Base-by-base conservation (phyloP, 2,113 vertebrate species). In the Laticauda colubrina region DNA sequence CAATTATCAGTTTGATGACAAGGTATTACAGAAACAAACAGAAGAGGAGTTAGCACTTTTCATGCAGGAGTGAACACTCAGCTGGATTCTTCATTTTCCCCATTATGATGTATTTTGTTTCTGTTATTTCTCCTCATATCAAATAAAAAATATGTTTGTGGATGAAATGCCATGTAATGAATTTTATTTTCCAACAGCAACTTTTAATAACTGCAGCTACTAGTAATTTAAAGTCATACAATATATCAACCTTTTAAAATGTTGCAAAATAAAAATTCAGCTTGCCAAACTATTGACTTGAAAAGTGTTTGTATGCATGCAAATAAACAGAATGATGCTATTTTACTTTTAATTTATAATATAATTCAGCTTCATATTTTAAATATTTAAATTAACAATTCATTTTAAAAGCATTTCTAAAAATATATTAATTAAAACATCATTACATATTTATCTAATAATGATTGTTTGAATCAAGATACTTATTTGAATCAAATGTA, bases 1-100 rank as follows among this genome's bases (percentile, higher is more conserved):
- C 43, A 57, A n/a, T 89, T 89, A 89, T 53, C 56, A 85, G 8
- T 90, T 39, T 61, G 43, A 51, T 39, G 45, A 6, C 15, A 12
- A 54, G 48, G 55, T 64, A 56, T 93, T 86, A 90, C 29, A 61
- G 45, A 61, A 54, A 43, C 75, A 93, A 90, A 90, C 55, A 90
- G 18, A 48, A 39, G 51, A 20, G 55, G 29, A 61, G 85, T 45
- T 93, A 64, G 75, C 56, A 93, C 75, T 34, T 90, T 53, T 34
- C 61, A 24, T 53, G 11, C 75, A 26, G 24, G 55, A 26, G 43
- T 59, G 75, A 93, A 54, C 45, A 90, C 26, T 59, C 48, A 93
- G 26, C 23, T 64, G 53, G n/a, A 39, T 45, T 59, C 29, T 34
- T 14, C 69, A 24, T 39, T 81, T 48, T 54, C n/a, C 26, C 1